Evolutionary conservation across 2,113 vertebrate genomes (phyloP).

Genomic region (Rhinopomastus cyanomelas): DNA sequence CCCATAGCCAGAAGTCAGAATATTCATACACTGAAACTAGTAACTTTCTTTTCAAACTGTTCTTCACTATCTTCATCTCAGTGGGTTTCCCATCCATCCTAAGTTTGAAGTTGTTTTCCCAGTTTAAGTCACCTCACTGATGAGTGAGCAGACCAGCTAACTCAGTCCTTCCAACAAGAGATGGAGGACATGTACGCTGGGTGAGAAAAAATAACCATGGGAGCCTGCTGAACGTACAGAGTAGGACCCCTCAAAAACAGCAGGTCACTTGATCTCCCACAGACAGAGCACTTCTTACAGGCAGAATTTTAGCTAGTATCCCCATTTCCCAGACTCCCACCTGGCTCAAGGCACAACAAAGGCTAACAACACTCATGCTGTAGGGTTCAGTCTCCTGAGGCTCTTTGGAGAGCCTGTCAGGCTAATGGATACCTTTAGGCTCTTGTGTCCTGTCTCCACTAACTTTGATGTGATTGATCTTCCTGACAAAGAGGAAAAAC

Average conservation of each 20-base stretch:
- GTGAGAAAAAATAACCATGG: background rate
- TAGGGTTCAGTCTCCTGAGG: background rate
- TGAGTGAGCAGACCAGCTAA: background rate
- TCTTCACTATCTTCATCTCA: background rate
- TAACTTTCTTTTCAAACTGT: background rate
- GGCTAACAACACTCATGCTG: no score
- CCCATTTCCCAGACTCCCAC: no score
- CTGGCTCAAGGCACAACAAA: no score
- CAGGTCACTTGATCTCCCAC: background rate
- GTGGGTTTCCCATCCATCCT: background rate
- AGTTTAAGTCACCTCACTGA: background rate
- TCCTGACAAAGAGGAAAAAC: background rate
- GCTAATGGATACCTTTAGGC: background rate
- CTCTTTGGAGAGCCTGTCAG: background rate
- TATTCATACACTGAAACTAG: background rate
- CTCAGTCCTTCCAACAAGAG: background rate
- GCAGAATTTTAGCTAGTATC: no score
- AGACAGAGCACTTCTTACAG: background rate
- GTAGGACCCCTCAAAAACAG: background rate
- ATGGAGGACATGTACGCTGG: background rate
- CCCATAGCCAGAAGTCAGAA: background rate
- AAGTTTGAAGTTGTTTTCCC: background rate
- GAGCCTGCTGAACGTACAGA: background rate
- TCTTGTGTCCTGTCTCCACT: background rate
- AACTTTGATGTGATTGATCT: background rate